Percentiles rank a stretch among this genome's conserved stretches.
Conservation (phyloP, 2,113 vertebrate genomes). For the Rhineura floridana region DNA sequence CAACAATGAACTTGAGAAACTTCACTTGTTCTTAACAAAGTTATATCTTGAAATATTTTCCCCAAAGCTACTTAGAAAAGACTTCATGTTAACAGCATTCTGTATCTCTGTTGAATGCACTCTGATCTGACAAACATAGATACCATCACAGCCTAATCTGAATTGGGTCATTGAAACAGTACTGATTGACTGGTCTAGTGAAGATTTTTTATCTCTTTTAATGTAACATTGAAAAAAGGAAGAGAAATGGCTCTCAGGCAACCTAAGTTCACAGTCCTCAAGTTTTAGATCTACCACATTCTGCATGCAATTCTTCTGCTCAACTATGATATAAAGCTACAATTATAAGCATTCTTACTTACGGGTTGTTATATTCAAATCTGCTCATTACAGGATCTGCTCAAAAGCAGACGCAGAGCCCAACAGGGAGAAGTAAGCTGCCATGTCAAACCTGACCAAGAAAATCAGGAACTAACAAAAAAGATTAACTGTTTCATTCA, state of each 20-base stretch:
- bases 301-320: neutral
- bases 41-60: slow-evolving; percentile 28
- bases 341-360: neutral
- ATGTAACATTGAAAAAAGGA: too few species aligned
- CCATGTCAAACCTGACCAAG: neutral
- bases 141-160: too few species aligned
- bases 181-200: too few species aligned
- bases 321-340: neutral
- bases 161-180: too few species aligned
- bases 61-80: slow-evolving; percentile 28
- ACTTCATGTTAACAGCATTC: slow-evolving; percentile 1
- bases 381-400: neutral
- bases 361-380: neutral
- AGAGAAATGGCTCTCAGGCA: too few species aligned
- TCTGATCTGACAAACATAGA: neutral
- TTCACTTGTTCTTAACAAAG: slow-evolving; percentile 51
- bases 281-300: neutral
- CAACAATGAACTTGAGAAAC: slow-evolving; percentile 25
- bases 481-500: neutral
- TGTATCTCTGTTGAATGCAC: slow-evolving; percentile 30
- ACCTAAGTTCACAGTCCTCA: neutral
- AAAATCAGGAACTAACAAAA: neutral
- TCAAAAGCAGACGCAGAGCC: neutral
- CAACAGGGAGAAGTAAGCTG: neutral
- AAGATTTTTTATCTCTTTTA: too few species aligned